Base-by-base conservation (phyloP, 2,797 vertebrate species). In the Mionectes olivaceus region DNA sequence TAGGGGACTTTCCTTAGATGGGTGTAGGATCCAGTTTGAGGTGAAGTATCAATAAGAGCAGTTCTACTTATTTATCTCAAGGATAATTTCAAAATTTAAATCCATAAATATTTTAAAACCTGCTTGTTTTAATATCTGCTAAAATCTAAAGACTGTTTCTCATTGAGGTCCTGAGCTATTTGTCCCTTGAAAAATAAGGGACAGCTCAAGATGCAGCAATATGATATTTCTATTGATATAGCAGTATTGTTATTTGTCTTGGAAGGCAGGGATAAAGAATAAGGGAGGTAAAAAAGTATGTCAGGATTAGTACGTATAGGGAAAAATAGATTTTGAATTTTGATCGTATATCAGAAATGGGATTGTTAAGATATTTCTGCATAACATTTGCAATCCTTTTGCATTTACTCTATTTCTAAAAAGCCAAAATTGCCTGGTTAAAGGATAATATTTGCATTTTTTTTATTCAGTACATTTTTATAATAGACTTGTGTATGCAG, bases 201-300 rank as follows among this genome's bases (percentile, higher is more conserved):
- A 55, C 5, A 1, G 8, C 4, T 76, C 2, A 0, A 76, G 27
- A 61, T 12, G 5, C 5, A 43, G 3, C 37, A 43, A 11, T 32
- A 24, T 28, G 7, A 4, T 56, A 52, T 71, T 84, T 84, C 18
- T 30, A 41, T 59, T 52, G 60, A 67, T 19, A 63, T 12, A 57
- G 8, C 17, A 61, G 35, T 70, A 47, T 5, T 63, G 49, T 46
- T 43, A 23, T 63, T 83, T 70, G 14, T n/a, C 9, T 64, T 39
- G 7, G 13, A 90, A 83, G 23, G 28, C 24, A 63, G 44, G 19
- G 13, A 6, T 65, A 83, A 73, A 93, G 43, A 69, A 76, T 39
- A 13, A 57, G 9, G 27, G 19, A 59, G 1, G 33, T 50, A 15
- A 80, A 76, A 68, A 87, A 6, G 5, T 52, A 67, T 63, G 15